These are phyloP conservation scores for Lymantria dispar DNA, from an alignment of 2,888 invertebrate species.

Conservation along the genomic window DNA sequence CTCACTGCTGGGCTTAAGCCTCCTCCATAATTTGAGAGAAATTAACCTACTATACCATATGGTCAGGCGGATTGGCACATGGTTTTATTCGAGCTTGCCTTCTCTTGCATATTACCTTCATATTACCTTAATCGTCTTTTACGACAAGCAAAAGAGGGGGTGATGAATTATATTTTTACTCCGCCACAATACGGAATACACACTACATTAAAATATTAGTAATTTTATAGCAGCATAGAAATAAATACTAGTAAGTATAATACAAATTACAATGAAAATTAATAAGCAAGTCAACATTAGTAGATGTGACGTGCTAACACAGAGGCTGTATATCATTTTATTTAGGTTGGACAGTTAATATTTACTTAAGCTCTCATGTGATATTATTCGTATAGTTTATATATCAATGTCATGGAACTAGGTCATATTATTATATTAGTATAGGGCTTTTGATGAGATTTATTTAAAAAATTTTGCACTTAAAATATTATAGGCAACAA, in stretches of 20 bases:
- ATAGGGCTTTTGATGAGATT: not conserved
- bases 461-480: too few relatives aligned
- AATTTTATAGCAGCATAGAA: too few relatives aligned
- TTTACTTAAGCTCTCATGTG: constrained; percentile 23
- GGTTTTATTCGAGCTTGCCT: too few relatives aligned
- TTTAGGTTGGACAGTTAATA: constrained; percentile 28
- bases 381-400: constrained; percentile 12
- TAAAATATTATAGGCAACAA: too few relatives aligned
- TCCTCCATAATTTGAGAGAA: too few relatives aligned
- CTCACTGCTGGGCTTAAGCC: too few relatives aligned
- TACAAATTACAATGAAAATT: constrained; percentile 19
- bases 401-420: constrained; percentile 17
- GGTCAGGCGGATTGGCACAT: too few relatives aligned
- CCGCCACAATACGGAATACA: not conserved
- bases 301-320: constrained; percentile 1
- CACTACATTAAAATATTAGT: too few relatives aligned
- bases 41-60: too few relatives aligned
- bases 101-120: not conserved
- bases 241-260: constrained; percentile 13
- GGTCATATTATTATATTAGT: constrained; percentile 8
- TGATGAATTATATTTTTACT: too few relatives aligned
- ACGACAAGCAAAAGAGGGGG: too few relatives aligned
- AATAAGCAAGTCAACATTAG: constrained; percentile 23
- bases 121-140: not conserved
- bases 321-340: constrained; percentile 21